Evolutionary conservation across 2,113 vertebrate species (phyloP), one percentile per base, ranked within the genome.

Genomic region (Syngnathoides biaculeatus): DNA sequence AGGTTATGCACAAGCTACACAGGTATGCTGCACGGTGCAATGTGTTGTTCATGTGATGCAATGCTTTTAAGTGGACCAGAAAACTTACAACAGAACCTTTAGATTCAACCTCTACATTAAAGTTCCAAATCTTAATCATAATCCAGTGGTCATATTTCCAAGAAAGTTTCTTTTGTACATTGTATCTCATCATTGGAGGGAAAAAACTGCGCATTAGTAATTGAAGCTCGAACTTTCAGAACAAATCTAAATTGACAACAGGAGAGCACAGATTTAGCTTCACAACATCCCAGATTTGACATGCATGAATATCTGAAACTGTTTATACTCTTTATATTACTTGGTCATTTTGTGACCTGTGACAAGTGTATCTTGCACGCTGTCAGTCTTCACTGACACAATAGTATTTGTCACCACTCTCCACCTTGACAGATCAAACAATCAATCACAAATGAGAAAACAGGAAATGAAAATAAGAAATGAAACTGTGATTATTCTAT

Each of bases 11-110:
- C n/a, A n/a, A n/a, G n/a, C n/a, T n/a, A n/a, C n/a, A n/a, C n/a
- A n/a, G n/a, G n/a, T n/a, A n/a, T n/a, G n/a, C n/a, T n/a, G n/a
- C n/a, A n/a, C n/a, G n/a, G n/a, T n/a, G n/a, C n/a, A n/a, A n/a
- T n/a, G n/a, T n/a, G n/a, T n/a, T n/a, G n/a, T n/a, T n/a, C n/a
- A n/a, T n/a, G n/a, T n/a, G n/a, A n/a, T n/a, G n/a, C n/a, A n/a
- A n/a, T n/a, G n/a, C n/a, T n/a, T n/a, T n/a, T n/a, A n/a, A n/a
- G 55, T 70, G 74, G 55, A 59, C 57, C 62, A 67, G 43, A 38
- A 63, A 71, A 66, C 10, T 40, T 8, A 50, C 48, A 26, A 17
- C 40, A 59, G 20, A 63, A n/a, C n/a, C n/a, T 56, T 68, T 8
- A 9, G 26, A 38, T 14, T 15, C 12, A 70, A 40, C 14, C 24